Evolutionary conservation across 2,888 invertebrate species (phyloP).

Genomic region (Lasioglossum pauxillum): DNA sequence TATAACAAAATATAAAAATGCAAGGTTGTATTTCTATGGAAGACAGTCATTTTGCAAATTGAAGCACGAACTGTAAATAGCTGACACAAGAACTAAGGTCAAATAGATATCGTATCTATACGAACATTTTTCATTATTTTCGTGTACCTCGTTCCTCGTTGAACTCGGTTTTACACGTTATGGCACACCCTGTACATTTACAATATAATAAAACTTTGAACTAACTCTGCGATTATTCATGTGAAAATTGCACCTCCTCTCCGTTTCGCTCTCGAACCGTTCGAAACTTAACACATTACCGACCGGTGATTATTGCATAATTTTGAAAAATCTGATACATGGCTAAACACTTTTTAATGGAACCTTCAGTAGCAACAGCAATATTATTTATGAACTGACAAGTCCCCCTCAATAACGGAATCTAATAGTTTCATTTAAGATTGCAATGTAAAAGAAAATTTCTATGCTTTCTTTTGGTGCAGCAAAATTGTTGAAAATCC

Average conservation of each 20-base stretch:
- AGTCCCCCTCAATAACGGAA: no score
- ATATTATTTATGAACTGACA: no score
- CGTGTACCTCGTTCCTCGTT: not conserved
- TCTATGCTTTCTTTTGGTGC: no score
- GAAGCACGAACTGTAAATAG: not conserved
- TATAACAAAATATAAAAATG: not conserved
- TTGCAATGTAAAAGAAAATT: no score
- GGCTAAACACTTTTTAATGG: no score
- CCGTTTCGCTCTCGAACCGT: conserved; percentile 1
- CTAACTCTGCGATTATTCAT: conserved; percentile 10
- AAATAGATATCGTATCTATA: not conserved
- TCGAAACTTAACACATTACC: not conserved
- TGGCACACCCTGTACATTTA: conserved; percentile 6
- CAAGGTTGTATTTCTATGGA: not conserved
- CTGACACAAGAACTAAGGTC: not conserved
- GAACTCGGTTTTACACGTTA: conserved; percentile 23
- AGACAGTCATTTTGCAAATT: not conserved
- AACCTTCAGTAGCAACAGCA: no score
- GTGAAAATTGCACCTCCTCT: conserved; percentile 14
- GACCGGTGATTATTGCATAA: no score
- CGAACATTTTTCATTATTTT: not conserved
- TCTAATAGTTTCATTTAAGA: no score
- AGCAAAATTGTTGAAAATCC: no score
- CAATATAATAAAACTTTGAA: not conserved
- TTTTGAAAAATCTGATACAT: no score